These are phyloP conservation scores for Ovibos moschatus DNA, from an alignment of 2,113 vertebrate species.

Conservation along the genomic window DNA sequence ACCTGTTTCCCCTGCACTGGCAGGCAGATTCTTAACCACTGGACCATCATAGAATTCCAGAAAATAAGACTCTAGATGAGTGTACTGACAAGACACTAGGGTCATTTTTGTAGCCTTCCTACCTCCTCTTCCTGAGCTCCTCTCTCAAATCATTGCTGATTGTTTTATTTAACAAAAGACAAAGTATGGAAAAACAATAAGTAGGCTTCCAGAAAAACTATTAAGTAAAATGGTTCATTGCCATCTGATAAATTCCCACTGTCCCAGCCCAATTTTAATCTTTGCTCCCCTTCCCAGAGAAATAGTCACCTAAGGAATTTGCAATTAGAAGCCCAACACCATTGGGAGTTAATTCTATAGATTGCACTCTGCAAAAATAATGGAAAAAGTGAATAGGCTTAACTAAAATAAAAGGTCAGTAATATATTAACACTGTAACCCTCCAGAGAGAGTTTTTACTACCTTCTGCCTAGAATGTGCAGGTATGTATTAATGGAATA, in stretches of 20 bases:
- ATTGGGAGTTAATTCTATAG: not conserved
- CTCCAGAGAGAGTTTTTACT: not conserved
- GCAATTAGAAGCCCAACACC: too few species aligned
- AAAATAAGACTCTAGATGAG: not conserved
- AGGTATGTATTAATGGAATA: rapidly evolving
- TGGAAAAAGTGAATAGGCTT: not conserved
- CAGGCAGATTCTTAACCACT: not conserved
- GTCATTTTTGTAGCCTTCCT: rapidly evolving
- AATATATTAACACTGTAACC: not conserved
- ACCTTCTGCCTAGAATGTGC: not conserved
- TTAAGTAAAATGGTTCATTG: not conserved
- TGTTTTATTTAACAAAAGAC: not conserved
- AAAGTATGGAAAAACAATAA: not conserved
- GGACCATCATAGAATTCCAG: not conserved
- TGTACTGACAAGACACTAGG: not conserved
- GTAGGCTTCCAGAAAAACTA: not conserved
- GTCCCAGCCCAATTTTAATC: not conserved
- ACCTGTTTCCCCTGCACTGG: not conserved
- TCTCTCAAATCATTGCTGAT: not conserved
- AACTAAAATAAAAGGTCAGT: not conserved
- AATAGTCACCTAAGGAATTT: not conserved
- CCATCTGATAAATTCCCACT: not conserved
- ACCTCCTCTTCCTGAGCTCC: not conserved
- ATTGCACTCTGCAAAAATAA: rapidly evolving
- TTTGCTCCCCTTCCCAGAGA: not conserved